phyloP scores from a whole-genome alignment of 2,797 vertebrate species.

The Myotis findleyi region DNA sequence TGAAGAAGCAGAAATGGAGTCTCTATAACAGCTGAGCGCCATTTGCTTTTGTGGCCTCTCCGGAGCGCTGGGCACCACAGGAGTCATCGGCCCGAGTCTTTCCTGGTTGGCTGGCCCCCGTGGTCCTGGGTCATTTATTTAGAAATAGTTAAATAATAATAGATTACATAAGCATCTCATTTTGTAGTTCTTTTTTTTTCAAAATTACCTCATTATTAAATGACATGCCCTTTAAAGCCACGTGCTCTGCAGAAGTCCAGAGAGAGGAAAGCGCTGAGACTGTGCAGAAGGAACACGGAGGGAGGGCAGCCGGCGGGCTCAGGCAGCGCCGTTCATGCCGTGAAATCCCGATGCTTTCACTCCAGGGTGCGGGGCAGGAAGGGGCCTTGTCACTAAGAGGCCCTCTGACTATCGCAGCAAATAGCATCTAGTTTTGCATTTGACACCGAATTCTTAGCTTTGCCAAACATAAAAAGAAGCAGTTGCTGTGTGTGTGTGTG shows the following conservation, averaged over 20 bases:
- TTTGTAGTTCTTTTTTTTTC: neutral
- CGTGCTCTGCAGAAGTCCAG: neutral
- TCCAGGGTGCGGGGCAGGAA: neutral
- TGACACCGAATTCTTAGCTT: neutral
- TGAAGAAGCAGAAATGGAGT: neutral
- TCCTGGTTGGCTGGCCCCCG: neutral
- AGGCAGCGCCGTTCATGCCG: neutral
- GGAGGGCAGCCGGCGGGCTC: neutral
- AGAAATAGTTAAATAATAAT: neutral
- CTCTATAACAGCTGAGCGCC: neutral
- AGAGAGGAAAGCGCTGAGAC: neutral
- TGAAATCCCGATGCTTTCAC: neutral
- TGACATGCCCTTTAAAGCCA: neutral
- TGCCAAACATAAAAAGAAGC: neutral
- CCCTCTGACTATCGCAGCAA: neutral
- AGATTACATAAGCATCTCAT: neutral
- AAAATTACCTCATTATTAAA: neutral
- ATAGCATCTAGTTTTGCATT: neutral
- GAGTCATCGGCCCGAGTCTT: neutral
- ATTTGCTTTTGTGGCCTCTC: neutral
- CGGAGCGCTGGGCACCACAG: neutral
- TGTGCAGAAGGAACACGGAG: neutral
- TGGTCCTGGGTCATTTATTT: neutral
- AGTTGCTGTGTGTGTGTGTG: neutral
- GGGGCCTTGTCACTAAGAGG: neutral